Evolutionary conservation across 2,888 invertebrate species (phyloP), one percentile per base, ranked within the genome.

Genomic region (Clistopyga incitator): DNA sequence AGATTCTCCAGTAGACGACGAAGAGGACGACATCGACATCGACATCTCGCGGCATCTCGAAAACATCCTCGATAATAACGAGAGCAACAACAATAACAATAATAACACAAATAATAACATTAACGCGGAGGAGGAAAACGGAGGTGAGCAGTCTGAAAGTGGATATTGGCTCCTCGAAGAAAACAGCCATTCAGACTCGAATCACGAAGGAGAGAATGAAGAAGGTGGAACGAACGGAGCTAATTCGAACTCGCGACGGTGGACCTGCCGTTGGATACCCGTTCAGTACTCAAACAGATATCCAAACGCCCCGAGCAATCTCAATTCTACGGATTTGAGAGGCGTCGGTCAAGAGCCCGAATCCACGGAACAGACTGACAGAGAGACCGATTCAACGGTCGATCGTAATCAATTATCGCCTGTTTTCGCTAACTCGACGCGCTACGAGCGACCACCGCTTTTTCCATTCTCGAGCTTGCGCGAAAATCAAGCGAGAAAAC

Each of bases 141-240:
- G 78, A 13, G 78, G 82, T 0, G 91, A 92, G 61, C 91, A 91
- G 72, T 92, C 91, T 18, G 92, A 92, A 38, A 90, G 88, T 59
- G 92, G 92, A 2, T 92, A 92, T 64, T 92, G 92, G 92, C 68
- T 92, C 15, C 86, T 92, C 2, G 92, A 92, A 56, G 92, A 92
- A 70, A 91, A 92, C 61, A 92, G 90, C 52, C 90, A 91, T 72
- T 91, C 92, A 0, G 92, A 92, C 75, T 92, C 91, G 0, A 91
- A 91, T 85, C 88, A 90, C 3, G 92, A 92, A 0, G 90, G 89
- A 25, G 87, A 87, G 6, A 88, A 79, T 23, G 83, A 86, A 0
- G 85, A 83, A 6, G 50, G 84, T 0, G 88, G 86, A 47, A 68
- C 86, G 0, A 87, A 85, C 67, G 54, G 42, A 20, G 20, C 85